These are phyloP conservation scores for Subanguina moxae DNA, from an alignment of 1,140 invertebrate genomes.

Conservation along the genomic window DNA sequence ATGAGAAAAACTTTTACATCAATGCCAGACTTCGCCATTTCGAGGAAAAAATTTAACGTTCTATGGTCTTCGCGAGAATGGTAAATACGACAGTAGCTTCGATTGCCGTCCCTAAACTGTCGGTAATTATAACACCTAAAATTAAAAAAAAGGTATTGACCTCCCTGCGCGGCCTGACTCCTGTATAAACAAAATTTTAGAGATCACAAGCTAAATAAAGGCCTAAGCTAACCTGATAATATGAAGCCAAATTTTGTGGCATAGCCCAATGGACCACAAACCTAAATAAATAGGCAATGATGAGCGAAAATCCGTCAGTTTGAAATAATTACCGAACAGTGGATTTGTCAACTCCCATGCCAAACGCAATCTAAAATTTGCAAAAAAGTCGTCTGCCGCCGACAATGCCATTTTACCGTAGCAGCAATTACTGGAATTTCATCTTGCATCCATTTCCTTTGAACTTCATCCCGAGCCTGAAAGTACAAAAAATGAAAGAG, in stretches of 20 bases:
- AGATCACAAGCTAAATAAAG: too few relatives aligned
- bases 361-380: conserved; percentile 65
- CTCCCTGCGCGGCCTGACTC: conserved; percentile 74
- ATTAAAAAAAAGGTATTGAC: too few relatives aligned
- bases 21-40: conserved; percentile 6
- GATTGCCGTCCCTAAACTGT: conserved; percentile 20
- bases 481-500: conserved; percentile 16
- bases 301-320: not conserved
- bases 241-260: conserved; percentile 72
- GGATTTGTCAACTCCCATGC: conserved; percentile 73
- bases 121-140: too few relatives aligned
- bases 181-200: conserved; percentile 16
- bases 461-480: conserved; percentile 42
- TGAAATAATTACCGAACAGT: conserved; percentile 64
- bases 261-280: conserved; percentile 28
- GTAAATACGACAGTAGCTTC: conserved; percentile 39
- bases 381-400: too few relatives aligned
- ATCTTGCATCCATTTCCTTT: conserved; percentile 60
- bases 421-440: conserved; percentile 65
- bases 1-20: not conserved
- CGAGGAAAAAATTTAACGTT: conserved; percentile 36
- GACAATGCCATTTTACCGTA: too few relatives aligned
- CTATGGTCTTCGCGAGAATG: conserved; percentile 39
- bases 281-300: not conserved
- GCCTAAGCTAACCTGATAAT: conserved; percentile 72